phyloP scores from a whole-genome alignment of 2,113 vertebrate genomes.

The Marcusenius ussheri region DNA sequence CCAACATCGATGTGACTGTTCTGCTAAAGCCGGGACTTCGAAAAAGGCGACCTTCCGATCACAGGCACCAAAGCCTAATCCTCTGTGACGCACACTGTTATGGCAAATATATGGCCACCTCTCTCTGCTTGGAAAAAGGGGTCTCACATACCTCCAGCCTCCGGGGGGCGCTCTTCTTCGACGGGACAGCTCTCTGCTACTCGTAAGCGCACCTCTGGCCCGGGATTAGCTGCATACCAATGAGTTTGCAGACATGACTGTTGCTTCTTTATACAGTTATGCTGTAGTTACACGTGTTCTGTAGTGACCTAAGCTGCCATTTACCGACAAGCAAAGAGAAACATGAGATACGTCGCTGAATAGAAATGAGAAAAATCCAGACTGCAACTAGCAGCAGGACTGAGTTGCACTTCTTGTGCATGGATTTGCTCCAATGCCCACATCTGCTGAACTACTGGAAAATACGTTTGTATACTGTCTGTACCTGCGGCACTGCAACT shows the following conservation, averaged over 20 bases:
- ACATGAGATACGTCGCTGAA: neutral
- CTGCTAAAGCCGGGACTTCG: neutral
- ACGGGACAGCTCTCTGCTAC: neutral
- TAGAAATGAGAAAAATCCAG: neutral
- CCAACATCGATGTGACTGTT: neutral
- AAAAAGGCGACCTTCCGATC: neutral
- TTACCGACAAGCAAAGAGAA: neutral
- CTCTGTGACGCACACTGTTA: neutral
- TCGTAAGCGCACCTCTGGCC: neutral
- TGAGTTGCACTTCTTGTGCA: neutral
- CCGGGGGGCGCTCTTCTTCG: neutral
- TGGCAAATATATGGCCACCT: neutral
- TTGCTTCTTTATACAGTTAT: neutral
- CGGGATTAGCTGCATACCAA: neutral
- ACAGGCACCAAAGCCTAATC: neutral
- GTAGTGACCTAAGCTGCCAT: neutral
- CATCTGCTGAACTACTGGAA: neutral
- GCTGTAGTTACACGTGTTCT: neutral
- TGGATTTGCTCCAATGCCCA: neutral
- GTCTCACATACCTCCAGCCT: neutral
- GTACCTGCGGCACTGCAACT: neutral
- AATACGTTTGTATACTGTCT: neutral
- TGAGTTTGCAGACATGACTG: neutral
- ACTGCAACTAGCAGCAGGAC: neutral
- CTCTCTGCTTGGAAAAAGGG: neutral